Percentiles rank a stretch among this genome's conserved stretches.
These are phyloP conservation scores for Xestia c-nigrum DNA, from an alignment of 2,888 invertebrate genomes.

Conservation along the genomic window DNA sequence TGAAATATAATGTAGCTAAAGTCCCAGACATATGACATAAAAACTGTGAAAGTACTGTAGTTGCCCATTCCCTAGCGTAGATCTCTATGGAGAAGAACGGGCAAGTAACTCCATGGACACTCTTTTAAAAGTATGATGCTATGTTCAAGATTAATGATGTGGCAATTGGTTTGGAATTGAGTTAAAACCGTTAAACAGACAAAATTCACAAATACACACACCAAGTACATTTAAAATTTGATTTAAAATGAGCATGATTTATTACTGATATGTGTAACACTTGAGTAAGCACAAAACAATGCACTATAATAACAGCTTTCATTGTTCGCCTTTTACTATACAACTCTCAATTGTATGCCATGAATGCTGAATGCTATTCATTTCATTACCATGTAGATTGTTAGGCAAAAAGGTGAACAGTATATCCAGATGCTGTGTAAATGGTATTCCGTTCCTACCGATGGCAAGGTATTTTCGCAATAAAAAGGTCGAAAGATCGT, in stretches of 20 bases:
- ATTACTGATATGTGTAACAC: conserved; percentile 1
- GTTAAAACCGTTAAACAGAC: neutral
- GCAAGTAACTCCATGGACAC: too few species aligned
- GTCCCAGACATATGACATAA: too few species aligned
- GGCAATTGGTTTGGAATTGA: neutral
- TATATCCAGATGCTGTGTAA: neutral
- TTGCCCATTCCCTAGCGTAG: too few species aligned
- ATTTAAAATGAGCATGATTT: neutral
- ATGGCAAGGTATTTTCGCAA: neutral
- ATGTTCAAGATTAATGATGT: neutral
- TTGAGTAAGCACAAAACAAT: conserved; percentile 17
- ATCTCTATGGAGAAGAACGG: too few species aligned
- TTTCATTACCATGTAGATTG: neutral
- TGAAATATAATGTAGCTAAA: too few species aligned
- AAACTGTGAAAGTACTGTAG: too few species aligned
- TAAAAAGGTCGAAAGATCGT: neutral
- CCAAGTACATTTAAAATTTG: neutral
- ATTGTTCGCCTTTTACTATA: conserved; percentile 33
- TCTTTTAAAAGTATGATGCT: neutral
- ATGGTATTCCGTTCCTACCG: neutral
- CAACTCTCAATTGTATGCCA: neutral
- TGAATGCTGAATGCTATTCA: neutral
- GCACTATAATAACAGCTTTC: conserved; percentile 7
- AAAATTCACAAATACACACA: neutral
- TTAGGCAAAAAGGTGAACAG: neutral